These are phyloP conservation scores for Bothrops jararaca DNA, from an alignment of 2,113 vertebrate species.

Conservation along the genomic window DNA sequence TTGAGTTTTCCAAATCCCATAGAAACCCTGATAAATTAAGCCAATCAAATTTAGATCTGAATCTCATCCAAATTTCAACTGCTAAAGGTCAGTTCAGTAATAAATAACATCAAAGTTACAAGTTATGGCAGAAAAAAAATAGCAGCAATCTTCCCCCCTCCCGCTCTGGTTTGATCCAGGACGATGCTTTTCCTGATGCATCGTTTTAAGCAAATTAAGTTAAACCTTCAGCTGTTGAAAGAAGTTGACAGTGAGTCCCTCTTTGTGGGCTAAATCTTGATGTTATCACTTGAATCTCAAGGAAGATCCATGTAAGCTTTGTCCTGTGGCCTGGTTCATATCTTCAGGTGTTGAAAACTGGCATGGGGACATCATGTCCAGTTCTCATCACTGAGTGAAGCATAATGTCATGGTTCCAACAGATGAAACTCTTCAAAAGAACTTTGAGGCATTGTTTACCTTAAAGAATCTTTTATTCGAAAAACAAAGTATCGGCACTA, in stretches of 20 bases:
- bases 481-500: too few relatives aligned
- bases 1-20: conserved; percentile 7
- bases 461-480: too few relatives aligned
- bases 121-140: conserved; percentile 16
- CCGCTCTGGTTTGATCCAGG: conserved; percentile 12
- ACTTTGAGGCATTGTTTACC: too few relatives aligned
- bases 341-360: neutral
- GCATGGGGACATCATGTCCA: neutral
- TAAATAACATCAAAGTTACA: conserved; percentile 13
- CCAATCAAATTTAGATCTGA: conserved; percentile 51
- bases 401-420: too few relatives aligned
- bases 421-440: too few relatives aligned
- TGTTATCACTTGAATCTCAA: neutral
- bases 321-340: neutral
- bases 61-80: conserved; percentile 20
- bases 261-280: neutral
- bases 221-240: conserved; percentile 13
- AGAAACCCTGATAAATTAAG: conserved; percentile 48
- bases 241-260: neutral
- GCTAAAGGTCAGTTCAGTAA: conserved; percentile 29
- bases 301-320: neutral
- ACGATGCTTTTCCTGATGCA: neutral
- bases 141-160: neutral
- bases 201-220: neutral
- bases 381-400: neutral